Conservation (phyloP, 2,888 invertebrate species). For the Luffia ferchaultella region DNA sequence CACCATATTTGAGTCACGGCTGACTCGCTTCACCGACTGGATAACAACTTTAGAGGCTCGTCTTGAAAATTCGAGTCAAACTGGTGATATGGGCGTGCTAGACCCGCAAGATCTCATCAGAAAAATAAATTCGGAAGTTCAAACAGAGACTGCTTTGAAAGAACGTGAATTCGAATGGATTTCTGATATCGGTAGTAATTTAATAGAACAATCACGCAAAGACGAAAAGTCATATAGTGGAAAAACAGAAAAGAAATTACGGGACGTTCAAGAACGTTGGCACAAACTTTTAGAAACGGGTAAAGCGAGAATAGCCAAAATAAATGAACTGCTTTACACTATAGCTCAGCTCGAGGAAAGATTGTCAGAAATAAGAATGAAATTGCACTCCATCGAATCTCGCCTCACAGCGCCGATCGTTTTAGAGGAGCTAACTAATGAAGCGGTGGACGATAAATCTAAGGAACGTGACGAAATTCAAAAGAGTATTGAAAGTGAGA, state of each 20-base stretch:
- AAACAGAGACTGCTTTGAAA: conserved; percentile 78
- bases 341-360: conserved; percentile 75
- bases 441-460: conserved; percentile 72
- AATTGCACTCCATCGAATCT: conserved; percentile 77
- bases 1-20: conserved; percentile 73
- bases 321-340: conserved; percentile 75
- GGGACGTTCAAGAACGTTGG: conserved; percentile 73
- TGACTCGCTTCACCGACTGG: conserved; percentile 74
- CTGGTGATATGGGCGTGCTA: conserved; percentile 51
- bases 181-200: conserved; percentile 69
- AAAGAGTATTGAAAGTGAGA: conserved; percentile 78
- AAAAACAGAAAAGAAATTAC: conserved; percentile 64
- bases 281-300: conserved; percentile 71
- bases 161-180: conserved; percentile 84
- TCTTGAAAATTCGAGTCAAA: conserved; percentile 66
- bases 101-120: conserved; percentile 79
- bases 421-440: conserved; percentile 71
- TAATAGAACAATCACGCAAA: conserved; percentile 70
- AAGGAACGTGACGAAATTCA: conserved; percentile 78
- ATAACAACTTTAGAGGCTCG: conserved; percentile 72
- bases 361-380: conserved; percentile 74
- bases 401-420: conserved; percentile 73
- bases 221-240: conserved; percentile 63
- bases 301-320: conserved; percentile 73
- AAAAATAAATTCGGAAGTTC: conserved; percentile 76